Evolutionary conservation across 1,140 invertebrate genomes (phyloP).

Genomic region (Dreissena rostriformis): DNA sequence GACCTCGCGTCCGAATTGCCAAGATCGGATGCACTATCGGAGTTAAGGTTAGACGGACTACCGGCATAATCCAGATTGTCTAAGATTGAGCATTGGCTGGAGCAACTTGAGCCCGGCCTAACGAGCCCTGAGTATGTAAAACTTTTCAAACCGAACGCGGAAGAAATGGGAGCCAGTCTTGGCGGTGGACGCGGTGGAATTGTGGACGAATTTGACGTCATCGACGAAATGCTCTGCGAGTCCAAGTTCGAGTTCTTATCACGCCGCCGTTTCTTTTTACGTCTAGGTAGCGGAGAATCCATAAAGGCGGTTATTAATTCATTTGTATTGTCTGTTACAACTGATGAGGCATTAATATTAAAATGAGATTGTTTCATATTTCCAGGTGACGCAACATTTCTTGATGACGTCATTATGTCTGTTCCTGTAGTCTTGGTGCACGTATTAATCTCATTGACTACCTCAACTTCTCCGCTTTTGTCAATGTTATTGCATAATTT

Average conservation of each 20-base stretch:
- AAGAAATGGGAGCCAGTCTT: slow-evolving; percentile 48
- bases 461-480: too few relatives aligned
- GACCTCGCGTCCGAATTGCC: slow-evolving; percentile 13
- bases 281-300: slow-evolving; percentile 19
- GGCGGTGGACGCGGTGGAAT: slow-evolving; percentile 48
- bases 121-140: background rate
- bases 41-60: slow-evolving; percentile 1
- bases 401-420: too few relatives aligned
- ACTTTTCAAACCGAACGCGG: background rate
- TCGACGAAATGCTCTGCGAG: slow-evolving; percentile 28
- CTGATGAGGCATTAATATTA: background rate
- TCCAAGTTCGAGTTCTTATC: slow-evolving; percentile 46
- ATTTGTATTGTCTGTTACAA: background rate
- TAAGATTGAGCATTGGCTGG: slow-evolving; percentile 21
- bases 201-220: slow-evolving; percentile 17
- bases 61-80: slow-evolving; percentile 15
- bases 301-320: background rate
- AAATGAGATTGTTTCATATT: too few relatives aligned
- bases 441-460: too few relatives aligned
- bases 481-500: too few relatives aligned
- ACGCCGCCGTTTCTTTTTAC: slow-evolving; percentile 28
- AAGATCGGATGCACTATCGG: background rate
- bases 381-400: too few relatives aligned
- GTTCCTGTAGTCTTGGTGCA: too few relatives aligned
- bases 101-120: slow-evolving; percentile 25